Conservation (phyloP, 2,113 vertebrate species). For the Cricetomys ansorgei region DNA sequence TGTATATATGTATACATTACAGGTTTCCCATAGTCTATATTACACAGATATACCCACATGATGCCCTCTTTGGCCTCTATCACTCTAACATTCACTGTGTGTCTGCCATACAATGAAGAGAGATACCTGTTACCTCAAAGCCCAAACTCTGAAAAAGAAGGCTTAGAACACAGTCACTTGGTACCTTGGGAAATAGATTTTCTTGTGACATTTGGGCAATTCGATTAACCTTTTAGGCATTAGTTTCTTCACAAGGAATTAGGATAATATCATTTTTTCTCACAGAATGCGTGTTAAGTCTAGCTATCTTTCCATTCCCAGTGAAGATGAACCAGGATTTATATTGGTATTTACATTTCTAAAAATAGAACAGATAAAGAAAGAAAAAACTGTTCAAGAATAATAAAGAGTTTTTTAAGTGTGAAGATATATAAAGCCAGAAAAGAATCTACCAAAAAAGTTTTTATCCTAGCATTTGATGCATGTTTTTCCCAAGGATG, state of each 20-base stretch:
- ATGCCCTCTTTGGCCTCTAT: conserved; percentile 29
- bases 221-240: conserved; percentile 12
- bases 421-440: neutral
- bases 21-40: conserved; percentile 38
- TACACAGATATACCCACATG: conserved; percentile 43
- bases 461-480: neutral
- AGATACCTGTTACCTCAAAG: neutral
- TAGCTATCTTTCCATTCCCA: conserved; percentile 38
- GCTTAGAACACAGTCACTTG: neutral
- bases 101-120: neutral
- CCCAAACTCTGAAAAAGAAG: conserved; percentile 36
- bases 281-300: conserved; percentile 31
- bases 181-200: conserved; percentile 31
- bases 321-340: conserved; percentile 45
- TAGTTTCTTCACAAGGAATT: conserved; percentile 19
- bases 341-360: conserved; percentile 35
- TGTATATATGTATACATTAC: neutral
- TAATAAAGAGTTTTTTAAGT: conserved; percentile 37
- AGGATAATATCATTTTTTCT: neutral
- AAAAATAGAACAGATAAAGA: conserved; percentile 30
- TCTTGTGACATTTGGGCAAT: neutral
- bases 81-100: conserved; percentile 30
- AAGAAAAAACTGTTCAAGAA: conserved; percentile 50
- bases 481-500: conserved; percentile 1
- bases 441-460: conserved; percentile 17